These are phyloP conservation scores for Pollimyrus isidori DNA, from an alignment of 2,113 vertebrate species.

Conservation along the genomic window DNA sequence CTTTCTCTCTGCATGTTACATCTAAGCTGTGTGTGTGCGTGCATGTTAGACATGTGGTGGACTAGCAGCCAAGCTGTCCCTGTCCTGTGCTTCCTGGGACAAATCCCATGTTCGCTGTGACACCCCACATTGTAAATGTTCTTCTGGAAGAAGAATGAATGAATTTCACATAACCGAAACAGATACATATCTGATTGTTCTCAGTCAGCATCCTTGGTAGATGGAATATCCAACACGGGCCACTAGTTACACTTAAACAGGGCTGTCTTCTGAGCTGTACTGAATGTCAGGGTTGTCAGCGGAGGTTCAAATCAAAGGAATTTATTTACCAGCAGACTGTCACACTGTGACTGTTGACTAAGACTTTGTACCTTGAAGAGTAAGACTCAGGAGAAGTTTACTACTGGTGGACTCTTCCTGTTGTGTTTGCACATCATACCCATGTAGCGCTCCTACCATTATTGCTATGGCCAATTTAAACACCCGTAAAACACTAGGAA, in stretches of 20 bases:
- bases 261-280: neutral
- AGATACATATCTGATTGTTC: neutral
- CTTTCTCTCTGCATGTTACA: neutral
- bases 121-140: neutral
- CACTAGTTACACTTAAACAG: neutral
- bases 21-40: neutral
- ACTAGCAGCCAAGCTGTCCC: neutral
- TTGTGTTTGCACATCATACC: neutral
- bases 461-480: no score
- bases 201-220: neutral
- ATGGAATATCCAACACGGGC: neutral
- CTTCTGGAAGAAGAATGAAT: neutral
- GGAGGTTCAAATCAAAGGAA: neutral
- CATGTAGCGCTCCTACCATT: neutral
- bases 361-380: neutral
- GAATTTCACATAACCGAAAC: neutral
- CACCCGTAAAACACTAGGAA: no score
- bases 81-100: neutral
- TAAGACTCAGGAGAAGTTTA: neutral
- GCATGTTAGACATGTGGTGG: neutral
- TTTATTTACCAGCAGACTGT: neutral
- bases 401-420: neutral
- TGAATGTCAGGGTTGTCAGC: neutral
- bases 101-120: neutral
- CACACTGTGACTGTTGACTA: neutral